A percentile compares a stretch with the other conserved stretches of the same genome.
These are phyloP conservation scores for Arctia plantaginis DNA, from an alignment of 2,888 invertebrate genomes.

Conservation along the genomic window DNA sequence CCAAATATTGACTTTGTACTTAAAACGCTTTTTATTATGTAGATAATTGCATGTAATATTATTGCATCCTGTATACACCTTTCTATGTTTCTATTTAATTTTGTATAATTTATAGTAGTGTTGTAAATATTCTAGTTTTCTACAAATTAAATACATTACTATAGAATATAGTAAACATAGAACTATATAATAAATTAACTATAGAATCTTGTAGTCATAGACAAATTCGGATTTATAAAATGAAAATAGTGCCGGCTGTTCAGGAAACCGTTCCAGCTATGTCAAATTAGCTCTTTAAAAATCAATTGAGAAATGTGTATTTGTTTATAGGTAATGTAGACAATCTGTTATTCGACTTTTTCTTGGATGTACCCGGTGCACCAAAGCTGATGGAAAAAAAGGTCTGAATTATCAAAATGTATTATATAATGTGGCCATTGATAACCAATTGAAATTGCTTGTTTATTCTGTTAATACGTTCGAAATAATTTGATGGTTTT, in stretches of 20 bases:
- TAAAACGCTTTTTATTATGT: slow-evolving; percentile 4
- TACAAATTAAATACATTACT: background rate
- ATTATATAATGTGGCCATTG: background rate
- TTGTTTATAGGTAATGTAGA: slow-evolving; percentile 86
- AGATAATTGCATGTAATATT: background rate
- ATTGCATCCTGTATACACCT: background rate
- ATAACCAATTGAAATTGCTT: background rate
- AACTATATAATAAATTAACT: too few species aligned
- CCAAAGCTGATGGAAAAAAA: slow-evolving; percentile 60
- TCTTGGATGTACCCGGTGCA: slow-evolving; percentile 87
- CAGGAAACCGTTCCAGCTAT: slow-evolving; percentile 37
- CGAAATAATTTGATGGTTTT: background rate
- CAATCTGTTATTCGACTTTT: slow-evolving; percentile 94
- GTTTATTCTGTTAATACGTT: background rate
- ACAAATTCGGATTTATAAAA: slow-evolving; percentile 10
- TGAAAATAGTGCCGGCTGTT: slow-evolving; percentile 13
- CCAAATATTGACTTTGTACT: slow-evolving; percentile 13
- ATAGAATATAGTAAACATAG: too few species aligned
- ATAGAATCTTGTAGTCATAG: slow-evolving; percentile 53
- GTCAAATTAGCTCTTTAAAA: slow-evolving; percentile 36
- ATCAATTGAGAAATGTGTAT: slow-evolving; percentile 59
- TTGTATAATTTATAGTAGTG: background rate
- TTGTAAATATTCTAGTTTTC: background rate
- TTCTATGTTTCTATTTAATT: background rate
- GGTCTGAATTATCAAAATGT: slow-evolving; percentile 63